These are phyloP conservation scores for Deroptyus accipitrinus DNA, from an alignment of 2,113 vertebrate genomes.

Conservation along the genomic window DNA sequence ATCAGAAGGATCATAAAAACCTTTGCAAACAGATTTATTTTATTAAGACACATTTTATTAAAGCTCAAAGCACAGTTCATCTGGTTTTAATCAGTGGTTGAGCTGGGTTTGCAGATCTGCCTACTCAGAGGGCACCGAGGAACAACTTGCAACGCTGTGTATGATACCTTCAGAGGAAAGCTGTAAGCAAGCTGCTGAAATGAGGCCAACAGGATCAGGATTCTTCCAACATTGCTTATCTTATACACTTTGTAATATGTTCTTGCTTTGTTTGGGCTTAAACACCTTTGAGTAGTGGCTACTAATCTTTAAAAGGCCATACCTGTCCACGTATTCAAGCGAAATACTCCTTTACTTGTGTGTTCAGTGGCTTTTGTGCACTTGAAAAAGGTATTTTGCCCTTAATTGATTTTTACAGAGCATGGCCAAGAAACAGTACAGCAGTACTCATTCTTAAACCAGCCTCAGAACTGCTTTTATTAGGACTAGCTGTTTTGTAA, in stretches of 20 bases:
- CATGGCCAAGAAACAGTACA: neutral
- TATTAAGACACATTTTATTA: neutral
- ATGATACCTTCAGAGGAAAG: neutral
- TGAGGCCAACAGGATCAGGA: neutral
- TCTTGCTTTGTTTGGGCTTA: neutral
- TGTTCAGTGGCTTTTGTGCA: neutral
- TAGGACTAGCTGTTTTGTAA: slow-evolving; percentile 46
- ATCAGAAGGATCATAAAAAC: slow-evolving; percentile 3
- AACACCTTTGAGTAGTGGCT: neutral
- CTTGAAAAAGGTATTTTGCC: neutral
- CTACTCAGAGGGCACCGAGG: neutral
- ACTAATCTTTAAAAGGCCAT: neutral
- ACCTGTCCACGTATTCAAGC: neutral
- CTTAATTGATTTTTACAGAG: neutral
- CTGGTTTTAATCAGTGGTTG: neutral
- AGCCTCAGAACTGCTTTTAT: neutral
- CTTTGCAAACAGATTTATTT: neutral
- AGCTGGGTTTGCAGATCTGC: slow-evolving; percentile 18
- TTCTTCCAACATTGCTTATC: neutral
- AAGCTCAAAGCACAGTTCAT: neutral
- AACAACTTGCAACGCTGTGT: neutral
- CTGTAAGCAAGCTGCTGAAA: neutral
- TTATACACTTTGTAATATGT: neutral
- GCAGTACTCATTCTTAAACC: neutral
- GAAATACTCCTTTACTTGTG: neutral